A percentile compares a stretch with the other conserved stretches of the same genome.
These are phyloP conservation scores for Caranx ignobilis DNA, from an alignment of 2,113 vertebrate species.

Conservation along the genomic window DNA sequence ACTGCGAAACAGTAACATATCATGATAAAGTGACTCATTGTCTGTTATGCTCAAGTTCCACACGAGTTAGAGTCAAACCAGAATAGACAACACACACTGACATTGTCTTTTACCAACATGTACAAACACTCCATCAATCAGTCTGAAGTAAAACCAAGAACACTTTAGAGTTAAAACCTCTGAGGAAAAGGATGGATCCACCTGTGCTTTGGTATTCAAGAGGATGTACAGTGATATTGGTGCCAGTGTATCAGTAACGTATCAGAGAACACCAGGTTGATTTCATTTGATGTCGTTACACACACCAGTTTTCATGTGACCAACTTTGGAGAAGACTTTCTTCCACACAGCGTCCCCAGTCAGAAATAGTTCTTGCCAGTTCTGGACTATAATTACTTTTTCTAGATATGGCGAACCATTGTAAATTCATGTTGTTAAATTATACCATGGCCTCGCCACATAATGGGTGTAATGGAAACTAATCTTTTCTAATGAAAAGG, in stretches of 20 bases:
- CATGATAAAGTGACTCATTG: too few relatives aligned
- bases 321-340: slow-evolving; percentile 2
- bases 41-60: not conserved
- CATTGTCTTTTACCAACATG: not conserved
- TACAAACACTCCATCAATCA: not conserved
- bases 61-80: not conserved
- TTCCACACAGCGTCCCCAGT: not conserved
- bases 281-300: slow-evolving; percentile 43
- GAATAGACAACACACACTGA: not conserved
- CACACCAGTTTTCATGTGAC: slow-evolving; percentile 5
- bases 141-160: not conserved
- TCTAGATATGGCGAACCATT: slow-evolving; percentile 55
- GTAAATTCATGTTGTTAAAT: slow-evolving; percentile 71
- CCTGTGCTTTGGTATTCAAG: not conserved
- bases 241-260: slow-evolving; percentile 41
- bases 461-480: slow-evolving; percentile 77
- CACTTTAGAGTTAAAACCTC: not conserved
- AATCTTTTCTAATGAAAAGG: slow-evolving; percentile 81
- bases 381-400: slow-evolving; percentile 63
- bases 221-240: slow-evolving; percentile 40
- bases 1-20: too few relatives aligned
- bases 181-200: not conserved
- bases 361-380: slow-evolving; percentile 28
- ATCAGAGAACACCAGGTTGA: slow-evolving; percentile 40
- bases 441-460: slow-evolving; percentile 63